Evolutionary conservation across 2,113 vertebrate genomes (phyloP).

Genomic region (Psophia crepitans): DNA sequence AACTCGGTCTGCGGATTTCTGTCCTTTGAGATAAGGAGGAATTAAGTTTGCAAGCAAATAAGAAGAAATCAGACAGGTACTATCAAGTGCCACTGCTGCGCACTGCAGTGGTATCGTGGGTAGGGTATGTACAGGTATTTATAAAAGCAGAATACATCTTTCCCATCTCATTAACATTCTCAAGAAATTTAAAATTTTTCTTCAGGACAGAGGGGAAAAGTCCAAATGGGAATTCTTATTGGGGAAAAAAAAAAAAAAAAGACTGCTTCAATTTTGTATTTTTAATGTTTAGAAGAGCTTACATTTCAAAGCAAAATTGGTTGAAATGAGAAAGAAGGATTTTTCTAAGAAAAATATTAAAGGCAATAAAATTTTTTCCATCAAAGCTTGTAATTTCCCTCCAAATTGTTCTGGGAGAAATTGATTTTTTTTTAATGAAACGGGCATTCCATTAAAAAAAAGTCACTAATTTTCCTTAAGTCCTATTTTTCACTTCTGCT

Average conservation of each 20-base stretch:
- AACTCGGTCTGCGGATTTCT: not conserved
- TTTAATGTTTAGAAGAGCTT: not conserved
- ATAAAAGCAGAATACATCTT: not conserved
- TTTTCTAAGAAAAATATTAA: not conserved
- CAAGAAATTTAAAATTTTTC: not conserved
- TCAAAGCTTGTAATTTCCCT: not conserved
- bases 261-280: not conserved
- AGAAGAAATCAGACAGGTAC: not conserved
- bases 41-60: not conserved
- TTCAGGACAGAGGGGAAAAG: not conserved
- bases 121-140: not conserved
- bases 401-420: not conserved
- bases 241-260: not conserved
- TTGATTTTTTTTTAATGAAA: not conserved
- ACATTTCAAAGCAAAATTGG: not conserved
- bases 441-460: not conserved
- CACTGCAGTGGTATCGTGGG: not conserved
- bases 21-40: not conserved
- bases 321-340: not conserved
- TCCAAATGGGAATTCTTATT: not conserved
- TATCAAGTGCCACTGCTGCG: not conserved
- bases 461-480: not conserved
- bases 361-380: not conserved
- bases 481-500: slow-evolving; percentile 46
- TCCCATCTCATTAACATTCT: not conserved